These are phyloP conservation scores for Paedocypris micromegethes DNA, from an alignment of 2,797 vertebrate genomes.

Conservation along the genomic window DNA sequence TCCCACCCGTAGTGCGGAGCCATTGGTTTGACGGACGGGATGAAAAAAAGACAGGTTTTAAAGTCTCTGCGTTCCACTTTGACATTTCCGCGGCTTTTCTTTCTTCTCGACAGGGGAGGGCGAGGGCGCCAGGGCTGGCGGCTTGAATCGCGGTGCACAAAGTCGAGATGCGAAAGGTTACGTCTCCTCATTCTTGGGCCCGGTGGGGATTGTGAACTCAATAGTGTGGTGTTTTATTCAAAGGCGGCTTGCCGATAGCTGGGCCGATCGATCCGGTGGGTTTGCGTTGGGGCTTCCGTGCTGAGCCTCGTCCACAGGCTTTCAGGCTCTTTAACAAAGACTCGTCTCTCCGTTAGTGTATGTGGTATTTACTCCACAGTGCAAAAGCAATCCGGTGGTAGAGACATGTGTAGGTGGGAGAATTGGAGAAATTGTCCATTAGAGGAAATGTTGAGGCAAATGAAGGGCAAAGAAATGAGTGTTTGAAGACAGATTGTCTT, in stretches of 20 bases:
- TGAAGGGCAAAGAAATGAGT: slow-evolving; percentile 42
- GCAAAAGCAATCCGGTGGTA: slow-evolving; percentile 12
- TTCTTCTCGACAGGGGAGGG: slow-evolving; percentile 35
- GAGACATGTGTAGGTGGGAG: slow-evolving; percentile 45
- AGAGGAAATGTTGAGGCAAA: slow-evolving; percentile 26
- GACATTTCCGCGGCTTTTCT: slow-evolving; percentile 56
- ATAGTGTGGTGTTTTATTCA: slow-evolving; percentile 68
- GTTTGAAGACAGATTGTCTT: slow-evolving; percentile 47
- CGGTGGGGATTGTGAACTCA: slow-evolving; percentile 64
- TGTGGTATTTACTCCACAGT: slow-evolving; percentile 59
- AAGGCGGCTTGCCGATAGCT: slow-evolving; percentile 64
- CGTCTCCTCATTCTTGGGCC: slow-evolving; percentile 65
- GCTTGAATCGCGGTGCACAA: slow-evolving; percentile 52
- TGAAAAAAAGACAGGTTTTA: slow-evolving; percentile 27
- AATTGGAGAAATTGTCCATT: slow-evolving; percentile 38
- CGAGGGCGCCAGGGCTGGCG: slow-evolving; percentile 48
- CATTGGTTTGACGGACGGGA: slow-evolving; percentile 23
- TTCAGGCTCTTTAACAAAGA: slow-evolving; percentile 65
- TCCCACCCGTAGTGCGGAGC: slow-evolving; percentile 36
- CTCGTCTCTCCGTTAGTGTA: slow-evolving; percentile 63
- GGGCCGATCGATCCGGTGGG: slow-evolving; percentile 65
- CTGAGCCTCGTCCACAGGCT: slow-evolving; percentile 58
- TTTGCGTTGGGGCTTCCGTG: slow-evolving; percentile 51
- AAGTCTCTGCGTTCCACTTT: slow-evolving; percentile 41
- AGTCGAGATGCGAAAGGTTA: slow-evolving; percentile 60